A percentile compares a stretch with the other conserved stretches of the same genome.
phyloP scores from a whole-genome alignment of 2,888 invertebrate genomes.

The Bombylius major region DNA sequence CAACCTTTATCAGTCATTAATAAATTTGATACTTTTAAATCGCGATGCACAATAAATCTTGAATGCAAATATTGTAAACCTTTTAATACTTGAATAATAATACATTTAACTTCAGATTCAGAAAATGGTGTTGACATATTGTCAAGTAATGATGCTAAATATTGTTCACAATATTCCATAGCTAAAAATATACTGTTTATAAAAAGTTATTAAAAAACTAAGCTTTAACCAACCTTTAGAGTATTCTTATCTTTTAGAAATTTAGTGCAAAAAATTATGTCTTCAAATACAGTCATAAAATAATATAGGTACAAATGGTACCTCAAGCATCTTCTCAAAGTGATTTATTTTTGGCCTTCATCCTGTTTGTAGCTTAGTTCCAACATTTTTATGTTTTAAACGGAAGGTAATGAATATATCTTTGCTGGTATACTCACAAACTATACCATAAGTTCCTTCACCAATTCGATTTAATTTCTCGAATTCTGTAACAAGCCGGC shows the following conservation, averaged over 20 bases:
- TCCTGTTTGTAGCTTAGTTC: no score
- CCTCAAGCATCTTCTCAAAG: no score
- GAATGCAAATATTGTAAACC: constrained; percentile 86
- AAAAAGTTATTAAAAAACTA: constrained; percentile 16
- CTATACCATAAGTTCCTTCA: constrained; percentile 97
- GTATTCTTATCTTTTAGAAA: no score
- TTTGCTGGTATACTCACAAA: constrained; percentile 45
- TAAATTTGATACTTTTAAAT: constrained; percentile 93
- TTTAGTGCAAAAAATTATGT: no score
- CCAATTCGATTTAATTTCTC: constrained; percentile 94
- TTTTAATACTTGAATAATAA: constrained; percentile 83
- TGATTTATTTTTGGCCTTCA: no score
- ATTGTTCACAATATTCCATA: constrained; percentile 99
- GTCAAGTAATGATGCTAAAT: constrained; percentile 86
- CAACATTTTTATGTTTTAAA: no score
- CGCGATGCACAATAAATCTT: constrained; percentile 86
- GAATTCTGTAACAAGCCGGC: constrained; percentile 90
- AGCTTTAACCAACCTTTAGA: background rate
- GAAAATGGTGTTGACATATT: constrained; percentile 95
- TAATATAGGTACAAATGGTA: no score
- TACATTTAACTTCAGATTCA: constrained; percentile 95
- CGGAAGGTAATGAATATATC: no score
- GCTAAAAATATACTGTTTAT: constrained; percentile 73
- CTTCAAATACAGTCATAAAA: no score
- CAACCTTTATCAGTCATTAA: constrained; percentile 95